These are phyloP conservation scores for Myotis davidii DNA, from an alignment of 2,113 vertebrate species.

Conservation along the genomic window DNA sequence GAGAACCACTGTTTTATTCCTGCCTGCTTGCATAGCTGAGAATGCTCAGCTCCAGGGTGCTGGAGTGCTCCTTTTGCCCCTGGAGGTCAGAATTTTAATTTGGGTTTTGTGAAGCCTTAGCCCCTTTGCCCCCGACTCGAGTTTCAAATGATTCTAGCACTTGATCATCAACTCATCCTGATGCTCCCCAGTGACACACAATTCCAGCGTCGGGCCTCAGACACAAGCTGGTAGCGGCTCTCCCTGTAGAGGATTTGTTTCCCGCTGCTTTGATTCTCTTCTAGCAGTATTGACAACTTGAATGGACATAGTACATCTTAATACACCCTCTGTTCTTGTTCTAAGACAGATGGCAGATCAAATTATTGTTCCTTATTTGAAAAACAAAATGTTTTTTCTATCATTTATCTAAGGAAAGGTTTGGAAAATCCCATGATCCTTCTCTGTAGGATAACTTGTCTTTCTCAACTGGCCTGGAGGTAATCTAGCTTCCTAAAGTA, in stretches of 20 bases:
- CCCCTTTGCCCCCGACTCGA: not conserved
- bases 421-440: not conserved
- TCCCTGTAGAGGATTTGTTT: not conserved
- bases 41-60: not conserved
- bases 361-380: not conserved
- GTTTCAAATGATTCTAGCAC: not conserved
- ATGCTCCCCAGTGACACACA: not conserved
- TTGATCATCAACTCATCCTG: not conserved
- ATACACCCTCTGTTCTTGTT: not conserved
- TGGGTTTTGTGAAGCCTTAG: not conserved
- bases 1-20: not conserved
- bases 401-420: not conserved
- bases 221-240: not conserved
- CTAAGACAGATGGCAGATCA: not conserved
- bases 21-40: not conserved
- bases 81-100: not conserved
- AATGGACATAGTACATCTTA: not conserved
- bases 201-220: not conserved
- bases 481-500: not conserved
- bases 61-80: not conserved
- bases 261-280: not conserved
- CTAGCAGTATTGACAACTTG: not conserved
- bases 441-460: not conserved
- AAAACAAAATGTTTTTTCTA: not conserved
- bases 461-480: not conserved